Evolutionary conservation across 2,888 invertebrate species (phyloP), one percentile per base, ranked within the genome.

Genomic region (Myopa tessellatipennis): DNA sequence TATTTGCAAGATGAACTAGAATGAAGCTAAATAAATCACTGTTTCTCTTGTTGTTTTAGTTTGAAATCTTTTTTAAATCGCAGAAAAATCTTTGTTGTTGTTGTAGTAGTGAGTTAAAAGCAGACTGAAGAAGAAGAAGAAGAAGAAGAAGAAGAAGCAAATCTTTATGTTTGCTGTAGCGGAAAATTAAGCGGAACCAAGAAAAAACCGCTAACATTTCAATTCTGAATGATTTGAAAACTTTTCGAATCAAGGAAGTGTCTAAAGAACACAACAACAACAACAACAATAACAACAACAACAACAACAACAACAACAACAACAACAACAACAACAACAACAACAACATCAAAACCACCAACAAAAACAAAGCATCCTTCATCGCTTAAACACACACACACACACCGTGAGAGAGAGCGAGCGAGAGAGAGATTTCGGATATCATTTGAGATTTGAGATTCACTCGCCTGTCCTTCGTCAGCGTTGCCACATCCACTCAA

Each of bases 141-240:
- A n/a, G n/a, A n/a, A 40, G 40, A 6, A 40, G 40, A 40, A 40
- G 40, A 40, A 45, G 45, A 6, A 45, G 45, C 3, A 4, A 45
- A 8, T 45, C 3, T 6, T 8, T 10, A 8, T 10, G 10, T 45
- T 45, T 8, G 10, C 45, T 45, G 45, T 10, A 45, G 3, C 4
- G 3, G 1, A 45, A 10, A 45, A 45, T 1, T 0, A 45, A 8
- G 1, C 1, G 16, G 60, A 16, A 60, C 1, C 5, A 18, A 16
- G 16, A 1, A 6, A 60, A 67, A 67, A 67, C 26, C 10, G 36
- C 16, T 6, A 34, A 34, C n/a, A 16, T 38, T 55, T 55, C 55
- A 55, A n/a, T n/a, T 55, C 16, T 55, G 16, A 55, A n/a, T 67
- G 34, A 67, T 67, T 67, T 67, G 67, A 67, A 67, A 67, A 67